phyloP scores from a whole-genome alignment of 2,113 vertebrate species.

The Psilopogon haemacephalus region DNA sequence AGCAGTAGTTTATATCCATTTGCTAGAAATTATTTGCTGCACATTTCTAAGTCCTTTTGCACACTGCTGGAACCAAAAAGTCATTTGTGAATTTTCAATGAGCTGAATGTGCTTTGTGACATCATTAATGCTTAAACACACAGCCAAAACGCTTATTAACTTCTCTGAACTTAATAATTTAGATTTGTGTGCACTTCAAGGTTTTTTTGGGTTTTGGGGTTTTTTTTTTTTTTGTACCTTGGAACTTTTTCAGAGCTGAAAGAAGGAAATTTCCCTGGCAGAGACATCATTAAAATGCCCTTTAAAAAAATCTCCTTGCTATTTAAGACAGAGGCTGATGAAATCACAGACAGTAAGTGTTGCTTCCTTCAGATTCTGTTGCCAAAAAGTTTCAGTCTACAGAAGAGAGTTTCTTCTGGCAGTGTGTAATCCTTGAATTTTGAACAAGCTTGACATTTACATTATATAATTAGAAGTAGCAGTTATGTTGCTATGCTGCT shows the following conservation, averaged over 20 bases:
- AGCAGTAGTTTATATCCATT: not conserved
- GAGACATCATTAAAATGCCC: not conserved
- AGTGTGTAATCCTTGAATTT: constrained; percentile 32
- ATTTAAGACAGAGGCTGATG: constrained; percentile 5
- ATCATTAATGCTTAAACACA: not conserved
- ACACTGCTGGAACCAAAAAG: not conserved
- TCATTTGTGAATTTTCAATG: not conserved
- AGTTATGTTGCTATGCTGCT: constrained; percentile 29
- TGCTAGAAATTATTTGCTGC: too few relatives aligned
- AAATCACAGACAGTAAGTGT: constrained; percentile 17
- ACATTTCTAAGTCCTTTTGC: not conserved
- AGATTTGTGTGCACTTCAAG: not conserved
- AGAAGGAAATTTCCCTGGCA: not conserved
- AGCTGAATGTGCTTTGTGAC: not conserved
- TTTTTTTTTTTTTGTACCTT: not conserved
- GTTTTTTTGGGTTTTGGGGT: too few relatives aligned
- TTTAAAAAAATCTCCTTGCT: not conserved
- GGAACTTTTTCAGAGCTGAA: not conserved
- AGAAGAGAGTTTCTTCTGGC: constrained; percentile 39
- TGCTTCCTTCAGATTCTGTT: constrained; percentile 6
- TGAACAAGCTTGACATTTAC: constrained; percentile 59
- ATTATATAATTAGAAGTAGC: constrained; percentile 56
- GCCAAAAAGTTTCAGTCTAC: constrained; percentile 35
- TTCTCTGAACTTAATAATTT: not conserved
- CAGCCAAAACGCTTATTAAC: not conserved